A percentile compares a stretch with the other conserved stretches of the same genome.
Evolutionary conservation across 2,888 invertebrate genomes (phyloP).

Genomic region (Apodemia zela): DNA sequence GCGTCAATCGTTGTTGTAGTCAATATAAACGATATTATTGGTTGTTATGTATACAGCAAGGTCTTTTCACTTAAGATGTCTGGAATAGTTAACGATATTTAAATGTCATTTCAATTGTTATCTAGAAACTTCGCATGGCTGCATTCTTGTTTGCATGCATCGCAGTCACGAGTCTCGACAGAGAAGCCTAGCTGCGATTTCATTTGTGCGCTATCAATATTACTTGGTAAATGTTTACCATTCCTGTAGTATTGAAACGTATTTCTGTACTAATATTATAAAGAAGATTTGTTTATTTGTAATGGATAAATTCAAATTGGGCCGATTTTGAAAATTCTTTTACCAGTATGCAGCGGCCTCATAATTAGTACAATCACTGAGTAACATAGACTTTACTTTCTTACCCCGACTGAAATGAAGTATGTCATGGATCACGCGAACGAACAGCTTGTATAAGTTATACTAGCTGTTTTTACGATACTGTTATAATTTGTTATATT

Average conservation of each 20-base stretch:
- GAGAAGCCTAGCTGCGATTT: neutral
- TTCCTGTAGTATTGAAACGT: neutral
- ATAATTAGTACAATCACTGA: no score
- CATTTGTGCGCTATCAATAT: conserved; percentile 1
- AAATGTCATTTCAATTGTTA: conserved; percentile 17
- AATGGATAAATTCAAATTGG: no score
- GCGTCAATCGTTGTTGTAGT: neutral
- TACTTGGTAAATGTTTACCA: neutral
- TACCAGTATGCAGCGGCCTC: no score
- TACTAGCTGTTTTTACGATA: no score
- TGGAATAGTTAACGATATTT: conserved; percentile 13
- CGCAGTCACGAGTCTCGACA: conserved; percentile 7
- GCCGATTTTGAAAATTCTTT: no score
- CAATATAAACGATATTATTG: neutral
- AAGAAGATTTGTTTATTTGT: no score
- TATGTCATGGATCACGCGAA: no score
- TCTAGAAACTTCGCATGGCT: conserved; percentile 7
- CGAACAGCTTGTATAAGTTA: no score
- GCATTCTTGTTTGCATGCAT: conserved; percentile 11
- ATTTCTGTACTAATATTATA: no score
- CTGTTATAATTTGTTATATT: no score
- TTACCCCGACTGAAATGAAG: no score
- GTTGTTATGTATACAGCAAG: conserved; percentile 5
- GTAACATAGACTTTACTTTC: no score
- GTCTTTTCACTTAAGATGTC: conserved; percentile 14